These are phyloP conservation scores for Lepus oiostolus DNA, from an alignment of 2,797 vertebrate genomes.

Conservation along the genomic window DNA sequence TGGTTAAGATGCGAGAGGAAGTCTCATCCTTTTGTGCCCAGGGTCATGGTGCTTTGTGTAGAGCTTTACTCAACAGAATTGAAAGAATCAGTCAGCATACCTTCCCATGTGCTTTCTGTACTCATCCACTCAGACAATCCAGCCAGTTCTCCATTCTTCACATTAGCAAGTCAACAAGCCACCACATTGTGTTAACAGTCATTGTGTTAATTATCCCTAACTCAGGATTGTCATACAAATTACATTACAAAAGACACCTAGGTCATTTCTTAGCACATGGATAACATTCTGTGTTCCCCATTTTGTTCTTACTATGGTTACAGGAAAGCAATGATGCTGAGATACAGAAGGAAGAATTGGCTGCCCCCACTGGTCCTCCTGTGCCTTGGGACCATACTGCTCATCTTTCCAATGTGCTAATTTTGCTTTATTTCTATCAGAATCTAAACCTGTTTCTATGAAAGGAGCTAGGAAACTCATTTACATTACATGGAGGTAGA, in stretches of 20 bases:
- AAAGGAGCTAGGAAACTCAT: slow-evolving; percentile 26
- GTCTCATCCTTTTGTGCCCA: slow-evolving; percentile 10
- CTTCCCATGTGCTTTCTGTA: slow-evolving; percentile 2
- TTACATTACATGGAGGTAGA: slow-evolving; percentile 5
- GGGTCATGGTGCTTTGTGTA: neutral
- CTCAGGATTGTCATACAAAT: neutral
- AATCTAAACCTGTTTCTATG: slow-evolving; percentile 18
- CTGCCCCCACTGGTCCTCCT: neutral
- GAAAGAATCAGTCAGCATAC: slow-evolving; percentile 24
- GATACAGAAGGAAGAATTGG: neutral
- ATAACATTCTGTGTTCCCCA: neutral
- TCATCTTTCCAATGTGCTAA: slow-evolving; percentile 27
- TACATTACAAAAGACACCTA: neutral
- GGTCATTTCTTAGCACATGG: neutral
- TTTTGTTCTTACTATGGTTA: neutral
- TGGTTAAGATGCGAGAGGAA: slow-evolving; percentile 47
- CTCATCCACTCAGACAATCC: neutral
- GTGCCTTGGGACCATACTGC: neutral
- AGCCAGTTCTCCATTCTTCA: slow-evolving; percentile 28
- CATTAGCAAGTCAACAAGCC: slow-evolving; percentile 50
- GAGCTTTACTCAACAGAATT: slow-evolving; percentile 5
- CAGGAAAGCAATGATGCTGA: slow-evolving; percentile 20
- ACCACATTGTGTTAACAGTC: neutral
- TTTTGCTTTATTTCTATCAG: slow-evolving; percentile 48
- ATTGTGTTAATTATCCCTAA: neutral